A percentile compares a stretch with the other conserved stretches of the same genome.
These are phyloP conservation scores for Tokudaia tokunoshimensis DNA, from an alignment of 2,797 vertebrate species.

Conservation along the genomic window DNA sequence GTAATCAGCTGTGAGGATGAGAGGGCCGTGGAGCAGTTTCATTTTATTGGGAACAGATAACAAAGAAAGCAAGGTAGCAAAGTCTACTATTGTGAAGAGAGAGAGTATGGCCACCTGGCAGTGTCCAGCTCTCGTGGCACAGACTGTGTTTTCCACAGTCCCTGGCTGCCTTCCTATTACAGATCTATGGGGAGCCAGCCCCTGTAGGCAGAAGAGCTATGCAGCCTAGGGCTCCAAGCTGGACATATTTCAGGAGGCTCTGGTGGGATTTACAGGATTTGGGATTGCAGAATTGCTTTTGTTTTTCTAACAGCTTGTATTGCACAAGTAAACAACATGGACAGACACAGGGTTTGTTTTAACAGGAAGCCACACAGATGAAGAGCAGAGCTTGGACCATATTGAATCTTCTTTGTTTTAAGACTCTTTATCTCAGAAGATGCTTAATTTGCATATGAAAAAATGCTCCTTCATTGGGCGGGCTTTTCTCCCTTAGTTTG, in stretches of 20 bases:
- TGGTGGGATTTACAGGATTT: conserved; percentile 40
- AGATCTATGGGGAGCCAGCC: background rate
- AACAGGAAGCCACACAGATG: conserved; percentile 60
- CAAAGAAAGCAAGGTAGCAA: conserved; percentile 21
- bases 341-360: conserved; percentile 58
- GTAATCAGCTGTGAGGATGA: conserved; percentile 15
- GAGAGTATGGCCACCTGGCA: background rate
- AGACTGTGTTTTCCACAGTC: conserved; percentile 5
- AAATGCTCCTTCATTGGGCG: conserved; percentile 62
- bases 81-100: background rate
- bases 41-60: conserved; percentile 56
- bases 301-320: conserved; percentile 76
- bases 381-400: conserved; percentile 56
- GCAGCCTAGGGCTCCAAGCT: background rate
- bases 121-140: background rate
- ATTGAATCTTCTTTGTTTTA: conserved; percentile 75
- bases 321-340: conserved; percentile 59
- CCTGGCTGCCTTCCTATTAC: background rate
- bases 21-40: background rate
- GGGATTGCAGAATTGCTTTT: conserved; percentile 57
- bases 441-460: conserved; percentile 78
- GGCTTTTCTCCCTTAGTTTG: conserved; percentile 43
- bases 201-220: rapidly evolving
- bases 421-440: conserved; percentile 68
- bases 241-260: conserved; percentile 52